Evolutionary conservation across 2,797 vertebrate genomes (phyloP), one percentile per base, ranked within the genome.

Genomic region (Hoplostethus atlanticus): DNA sequence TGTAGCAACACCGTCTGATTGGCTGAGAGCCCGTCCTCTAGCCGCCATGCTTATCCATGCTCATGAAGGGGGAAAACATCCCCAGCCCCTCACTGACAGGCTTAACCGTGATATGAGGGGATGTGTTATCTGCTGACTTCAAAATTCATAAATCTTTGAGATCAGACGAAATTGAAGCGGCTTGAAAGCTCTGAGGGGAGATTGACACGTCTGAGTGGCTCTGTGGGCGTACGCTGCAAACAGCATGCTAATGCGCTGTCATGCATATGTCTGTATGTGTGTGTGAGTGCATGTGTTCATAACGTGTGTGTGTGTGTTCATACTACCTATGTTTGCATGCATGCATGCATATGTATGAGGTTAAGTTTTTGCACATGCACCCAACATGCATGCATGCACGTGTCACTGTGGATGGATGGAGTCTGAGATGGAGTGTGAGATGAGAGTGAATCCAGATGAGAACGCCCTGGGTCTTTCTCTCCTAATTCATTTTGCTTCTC

Each of bases 111-210:
- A 93, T 91, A 90, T 86, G 91, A 91, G 83, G 68, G 83, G 87
- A 91, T 84, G 89, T 87, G 90, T 89, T 92, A 92, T 92, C 91
- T 91, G 88, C 89, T 84, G 88, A 90, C 90, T 92, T 93, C 85
- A 87, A 91, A 87, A 92, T 91, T 91, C 90, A 93, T 93, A 90
- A 80, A 92, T 92, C 91, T 94, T 88, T 91, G 76, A 91, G 89
- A 94, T 93, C 89, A 89, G 90, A 89, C 38, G 76, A 92, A 94
- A 93, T 86, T 90, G 88, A 91, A 89, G 91, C 77, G 63, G 87
- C 83, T 88, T 90, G 89, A 87, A 85, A 79, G 84, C 91, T 89
- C 71, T 62, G 70, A 84, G 83, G 81, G 87, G 78, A 85, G 89
- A 91, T 80, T 89, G 91, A 88, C 91, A 75, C 76, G 69, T 89